phyloP scores from a whole-genome alignment of 2,797 vertebrate species.

The Microctenopoma steveboyesi region DNA sequence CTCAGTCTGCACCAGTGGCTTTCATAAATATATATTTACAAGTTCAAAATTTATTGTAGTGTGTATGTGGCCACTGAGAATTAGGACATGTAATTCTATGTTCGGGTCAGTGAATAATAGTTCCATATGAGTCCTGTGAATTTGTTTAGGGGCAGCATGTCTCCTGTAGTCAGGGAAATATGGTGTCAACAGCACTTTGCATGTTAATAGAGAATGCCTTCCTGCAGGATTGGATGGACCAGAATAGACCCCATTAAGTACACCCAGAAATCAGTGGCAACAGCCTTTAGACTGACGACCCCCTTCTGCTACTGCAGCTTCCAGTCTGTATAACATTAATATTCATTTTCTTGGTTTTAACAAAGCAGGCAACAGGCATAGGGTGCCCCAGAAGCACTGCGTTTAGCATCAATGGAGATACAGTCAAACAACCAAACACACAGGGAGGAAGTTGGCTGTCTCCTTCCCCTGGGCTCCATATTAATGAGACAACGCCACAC shows the following conservation, averaged over 20 bases:
- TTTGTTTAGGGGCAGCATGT: conserved; percentile 19
- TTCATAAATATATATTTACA: conserved; percentile 33
- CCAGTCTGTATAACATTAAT: conserved; percentile 76
- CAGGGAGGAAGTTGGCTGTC: conserved; percentile 78
- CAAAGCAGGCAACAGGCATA: conserved; percentile 78
- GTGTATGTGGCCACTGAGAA: conserved; percentile 5
- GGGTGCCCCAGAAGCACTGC: conserved; percentile 69
- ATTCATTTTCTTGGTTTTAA: conserved; percentile 83
- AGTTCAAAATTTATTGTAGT: background rate
- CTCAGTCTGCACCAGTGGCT: conserved; percentile 22
- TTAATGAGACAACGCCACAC: conserved; percentile 82
- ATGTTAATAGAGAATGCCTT: conserved; percentile 49
- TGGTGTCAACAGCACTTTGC: conserved; percentile 45
- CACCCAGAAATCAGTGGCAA: conserved; percentile 51
- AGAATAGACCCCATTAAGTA: conserved; percentile 58
- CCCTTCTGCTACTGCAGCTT: conserved; percentile 58
- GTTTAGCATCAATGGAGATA: conserved; percentile 83
- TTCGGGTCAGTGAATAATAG: conserved; percentile 18
- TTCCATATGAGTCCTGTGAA: conserved; percentile 3
- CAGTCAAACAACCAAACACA: conserved; percentile 84
- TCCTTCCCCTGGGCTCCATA: conserved; percentile 84
- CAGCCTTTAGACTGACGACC: conserved; percentile 60
- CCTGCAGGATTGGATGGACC: conserved; percentile 45
- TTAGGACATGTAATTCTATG: conserved; percentile 9
- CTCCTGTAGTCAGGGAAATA: conserved; percentile 41